Conservation (phyloP, 2,888 invertebrate genomes). For the Gymnosoma rotundatum region DNA sequence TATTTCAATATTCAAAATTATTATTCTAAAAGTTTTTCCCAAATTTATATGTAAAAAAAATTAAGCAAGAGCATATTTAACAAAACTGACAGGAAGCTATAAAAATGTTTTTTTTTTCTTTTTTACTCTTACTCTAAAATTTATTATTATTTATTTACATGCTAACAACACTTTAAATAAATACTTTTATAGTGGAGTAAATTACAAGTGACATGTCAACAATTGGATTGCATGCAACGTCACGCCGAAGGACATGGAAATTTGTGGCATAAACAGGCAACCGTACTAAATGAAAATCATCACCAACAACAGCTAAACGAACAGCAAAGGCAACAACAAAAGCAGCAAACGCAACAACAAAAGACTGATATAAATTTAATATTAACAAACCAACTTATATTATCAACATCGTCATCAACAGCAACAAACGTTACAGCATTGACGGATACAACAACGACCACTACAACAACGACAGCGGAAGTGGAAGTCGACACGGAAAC, state of each 20-base stretch:
- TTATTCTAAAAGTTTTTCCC: no score
- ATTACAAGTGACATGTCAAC: constrained; percentile 81
- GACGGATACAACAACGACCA: constrained; percentile 66
- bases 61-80: no score
- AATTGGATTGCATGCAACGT: constrained; percentile 82
- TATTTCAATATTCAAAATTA: no score
- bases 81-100: no score
- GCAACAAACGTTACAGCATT: constrained; percentile 69
- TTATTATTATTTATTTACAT: constrained; percentile 49
- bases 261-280: constrained; percentile 82
- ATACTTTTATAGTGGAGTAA: constrained; percentile 79
- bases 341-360: constrained; percentile 67
- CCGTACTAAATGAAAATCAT: constrained; percentile 80
- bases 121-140: constrained; percentile 52
- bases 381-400: constrained; percentile 67
- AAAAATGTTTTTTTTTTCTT: no score
- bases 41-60: no score
- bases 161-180: constrained; percentile 58
- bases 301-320: constrained; percentile 71
- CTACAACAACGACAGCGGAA: constrained; percentile 52
- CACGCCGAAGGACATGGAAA: constrained; percentile 82
- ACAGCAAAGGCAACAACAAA: constrained; percentile 70
- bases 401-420: constrained; percentile 63
- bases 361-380: constrained; percentile 70
- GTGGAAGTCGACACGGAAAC: constrained; percentile 68